phyloP scores from a whole-genome alignment of 2,797 vertebrate species.

The Glossophaga mutica region DNA sequence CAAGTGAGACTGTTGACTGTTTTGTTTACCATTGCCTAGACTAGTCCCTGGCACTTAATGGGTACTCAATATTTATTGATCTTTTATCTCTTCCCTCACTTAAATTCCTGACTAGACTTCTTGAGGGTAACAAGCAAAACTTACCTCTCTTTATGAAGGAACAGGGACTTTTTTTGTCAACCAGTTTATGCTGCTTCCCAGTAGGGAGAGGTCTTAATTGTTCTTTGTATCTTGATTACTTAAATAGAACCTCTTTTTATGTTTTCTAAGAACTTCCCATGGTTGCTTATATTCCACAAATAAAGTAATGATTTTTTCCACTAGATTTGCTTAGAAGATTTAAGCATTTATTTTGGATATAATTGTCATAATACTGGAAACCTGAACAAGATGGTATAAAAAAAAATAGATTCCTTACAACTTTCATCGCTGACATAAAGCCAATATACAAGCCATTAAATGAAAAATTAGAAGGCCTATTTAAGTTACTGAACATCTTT shows the following conservation, averaged over 20 bases:
- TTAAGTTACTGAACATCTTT: not conserved
- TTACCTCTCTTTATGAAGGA: slow-evolving; percentile 12
- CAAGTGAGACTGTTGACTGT: not conserved
- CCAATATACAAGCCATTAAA: not conserved
- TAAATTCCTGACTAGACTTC: not conserved
- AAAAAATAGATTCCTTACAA: slow-evolving; percentile 28
- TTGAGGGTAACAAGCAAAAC: not conserved
- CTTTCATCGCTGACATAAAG: not conserved
- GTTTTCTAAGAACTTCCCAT: not conserved
- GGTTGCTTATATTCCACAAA: not conserved
- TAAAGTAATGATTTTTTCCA: not conserved
- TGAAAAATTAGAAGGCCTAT: not conserved
- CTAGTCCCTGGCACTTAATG: not conserved
- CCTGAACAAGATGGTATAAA: not conserved
- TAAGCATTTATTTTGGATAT: slow-evolving; percentile 14
- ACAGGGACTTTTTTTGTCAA: not conserved
- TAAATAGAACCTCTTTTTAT: not conserved
- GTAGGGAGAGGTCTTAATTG: not conserved
- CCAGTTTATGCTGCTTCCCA: not conserved
- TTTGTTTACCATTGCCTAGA: not conserved
- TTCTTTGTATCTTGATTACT: slow-evolving; percentile 1
- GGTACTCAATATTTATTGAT: not conserved
- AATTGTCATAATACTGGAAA: not conserved
- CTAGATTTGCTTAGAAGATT: not conserved
- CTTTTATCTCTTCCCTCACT: not conserved